phyloP scores from a whole-genome alignment of 2,888 invertebrate species.

The Allophyes oxyacanthae region DNA sequence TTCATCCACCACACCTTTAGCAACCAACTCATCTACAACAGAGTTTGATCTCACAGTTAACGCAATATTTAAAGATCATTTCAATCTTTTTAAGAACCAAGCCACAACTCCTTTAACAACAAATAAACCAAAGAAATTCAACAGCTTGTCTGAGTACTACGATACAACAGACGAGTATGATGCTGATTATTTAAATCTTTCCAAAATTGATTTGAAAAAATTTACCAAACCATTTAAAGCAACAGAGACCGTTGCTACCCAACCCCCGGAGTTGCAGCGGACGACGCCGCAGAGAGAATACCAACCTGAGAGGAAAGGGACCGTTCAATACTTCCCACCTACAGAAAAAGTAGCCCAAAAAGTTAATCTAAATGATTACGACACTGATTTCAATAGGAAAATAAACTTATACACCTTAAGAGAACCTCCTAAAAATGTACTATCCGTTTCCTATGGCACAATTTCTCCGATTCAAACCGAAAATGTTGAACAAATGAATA shows the following conservation, averaged over 20 bases:
- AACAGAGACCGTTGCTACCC: conserved; percentile 41
- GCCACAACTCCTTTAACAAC: conserved; percentile 52
- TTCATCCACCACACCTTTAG: conserved; percentile 18
- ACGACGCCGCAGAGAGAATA: conserved; percentile 53
- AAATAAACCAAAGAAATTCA: conserved; percentile 64
- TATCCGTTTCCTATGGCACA: conserved; percentile 42
- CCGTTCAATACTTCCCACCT: conserved; percentile 83
- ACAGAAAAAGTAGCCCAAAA: conserved; percentile 57
- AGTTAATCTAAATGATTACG: conserved; percentile 66
- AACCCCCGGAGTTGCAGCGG: conserved; percentile 42
- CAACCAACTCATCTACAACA: conserved; percentile 15
- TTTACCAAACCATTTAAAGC: conserved; percentile 55
- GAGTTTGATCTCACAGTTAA: conserved; percentile 37
- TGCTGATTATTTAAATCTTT: conserved; percentile 72
- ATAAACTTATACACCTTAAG: conserved; percentile 63
- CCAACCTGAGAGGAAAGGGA: conserved; percentile 72
- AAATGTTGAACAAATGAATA: conserved; percentile 20
- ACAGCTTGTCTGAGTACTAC: conserved; percentile 73
- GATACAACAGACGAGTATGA: conserved; percentile 78
- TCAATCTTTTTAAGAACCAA: conserved; percentile 40
- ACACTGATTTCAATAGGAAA: conserved; percentile 67
- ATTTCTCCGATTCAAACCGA: conserved; percentile 34
- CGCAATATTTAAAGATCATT: conserved; percentile 32
- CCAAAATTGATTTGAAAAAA: conserved; percentile 79
- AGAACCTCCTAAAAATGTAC: conserved; percentile 51